Evolutionary conservation across 2,113 vertebrate species (phyloP).

Genomic region (Eurystomus gularis): DNA sequence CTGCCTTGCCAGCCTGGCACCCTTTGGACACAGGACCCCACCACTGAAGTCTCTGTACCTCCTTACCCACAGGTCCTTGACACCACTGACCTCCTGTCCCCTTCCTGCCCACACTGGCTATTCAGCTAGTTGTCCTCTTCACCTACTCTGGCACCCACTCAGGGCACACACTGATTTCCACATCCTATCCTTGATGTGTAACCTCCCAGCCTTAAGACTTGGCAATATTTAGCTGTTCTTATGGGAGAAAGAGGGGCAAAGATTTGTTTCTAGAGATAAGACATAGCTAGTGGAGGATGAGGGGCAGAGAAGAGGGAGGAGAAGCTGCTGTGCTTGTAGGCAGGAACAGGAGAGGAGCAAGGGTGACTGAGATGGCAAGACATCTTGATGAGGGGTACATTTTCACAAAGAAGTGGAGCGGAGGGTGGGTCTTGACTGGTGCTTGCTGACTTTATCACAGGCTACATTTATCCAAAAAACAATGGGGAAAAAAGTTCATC

Average conservation of each 20-base stretch:
- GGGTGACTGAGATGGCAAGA: not conserved
- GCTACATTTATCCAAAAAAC: not conserved
- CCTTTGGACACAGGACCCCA: not conserved
- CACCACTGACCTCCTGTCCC: not conserved
- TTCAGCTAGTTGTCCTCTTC: not conserved
- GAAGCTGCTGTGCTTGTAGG: not conserved
- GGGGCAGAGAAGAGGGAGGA: not conserved
- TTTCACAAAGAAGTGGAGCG: not conserved
- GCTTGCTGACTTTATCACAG: not conserved
- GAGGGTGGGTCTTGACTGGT: not conserved
- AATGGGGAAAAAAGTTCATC: not conserved
- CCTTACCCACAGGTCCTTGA: not conserved
- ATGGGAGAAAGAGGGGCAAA: not conserved
- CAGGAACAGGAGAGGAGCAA: accelerated
- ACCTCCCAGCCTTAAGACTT: not conserved
- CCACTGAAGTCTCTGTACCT: not conserved
- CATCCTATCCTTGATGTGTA: not conserved
- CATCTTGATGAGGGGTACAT: not conserved
- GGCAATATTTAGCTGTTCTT: not conserved
- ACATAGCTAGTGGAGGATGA: not conserved
- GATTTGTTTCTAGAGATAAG: not conserved
- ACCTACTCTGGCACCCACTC: not conserved
- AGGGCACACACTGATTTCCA: not conserved
- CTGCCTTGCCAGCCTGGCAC: not conserved
- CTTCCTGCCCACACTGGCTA: not conserved